Evolutionary conservation across 2,888 invertebrate genomes (phyloP), one percentile per base, ranked within the genome.

Genomic region (Bellardia bayeri): DNA sequence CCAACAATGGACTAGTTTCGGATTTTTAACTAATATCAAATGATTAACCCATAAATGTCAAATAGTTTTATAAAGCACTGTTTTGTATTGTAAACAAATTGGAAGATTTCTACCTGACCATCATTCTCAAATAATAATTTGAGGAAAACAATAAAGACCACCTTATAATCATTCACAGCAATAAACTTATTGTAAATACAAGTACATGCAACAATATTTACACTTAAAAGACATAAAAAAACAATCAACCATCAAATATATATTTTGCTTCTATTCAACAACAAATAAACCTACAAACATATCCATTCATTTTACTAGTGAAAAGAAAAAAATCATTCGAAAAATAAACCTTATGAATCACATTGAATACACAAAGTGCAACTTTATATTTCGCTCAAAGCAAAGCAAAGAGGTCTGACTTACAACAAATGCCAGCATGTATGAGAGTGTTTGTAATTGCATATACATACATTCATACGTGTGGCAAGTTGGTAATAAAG

Each of bases 401-500:
- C 30, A 30, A 71, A 56, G 9, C 51, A 58, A 69, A 71, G 63
- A 33, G 16, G 30, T 63, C 56, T 40, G 51, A 82, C 58, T 42
- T 30, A 79, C 66, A 79, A 71, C 69, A 83, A 76, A 71, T 63
- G 64, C 79, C 64, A 75, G 49, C 9, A 69, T 56, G 23, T 54
- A 54, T 16, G 7, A 45, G 66, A 78, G 30, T 69, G 33, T 30
- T 23, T 49, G 30, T 69, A 58, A 2, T 7, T 7, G 61, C 33
- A n/a, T 1, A 8, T 45, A 16, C 11, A 66, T 54, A 68, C 37
- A 37, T 61, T 33, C 51, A 82, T 75, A 78, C 49, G 64, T 80
- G 86, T 58, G 76, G 84, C 66, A 80, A 75, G 79, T 40, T 40
- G n/a, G 45, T 79, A 85, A 74, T 74, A 74, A 85, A 54, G 80